Evolutionary conservation across 1,140 invertebrate species (phyloP), one percentile per base, ranked within the genome.

Genomic region (Macrobrachium rosenbergii): DNA sequence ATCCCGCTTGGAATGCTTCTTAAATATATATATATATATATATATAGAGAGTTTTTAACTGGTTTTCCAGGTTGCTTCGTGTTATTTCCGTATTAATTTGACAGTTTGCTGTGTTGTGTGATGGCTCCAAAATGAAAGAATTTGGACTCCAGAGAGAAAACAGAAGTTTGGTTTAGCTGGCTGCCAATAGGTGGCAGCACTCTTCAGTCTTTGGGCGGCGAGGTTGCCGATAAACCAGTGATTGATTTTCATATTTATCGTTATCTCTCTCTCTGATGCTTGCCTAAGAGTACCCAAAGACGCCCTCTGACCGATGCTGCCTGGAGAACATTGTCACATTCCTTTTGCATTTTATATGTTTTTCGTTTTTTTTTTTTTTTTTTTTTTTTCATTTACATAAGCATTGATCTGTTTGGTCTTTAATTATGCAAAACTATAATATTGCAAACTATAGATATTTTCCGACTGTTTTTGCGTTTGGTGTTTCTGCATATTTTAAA

Each of bases 171-270:
- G 83, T 78, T 78, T 28, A n/a, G 28, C 17, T n/a, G 82, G 82
- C 82, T 73, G 60, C 73, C 82, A 75, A 23, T 5, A 84, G 82
- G 45, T 84, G 82, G 82, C 82, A 84, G 82, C 82, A 84, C 82
- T 64, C 73, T 14, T 37, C 75, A 78, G 82, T 75, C 63, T 64
- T 62, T 64, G 52, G 52, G 52, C 64, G 82, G 73, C 73, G 82
- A 75, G 82, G 59, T 77, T 86, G 83, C 77, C 83, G 83, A 86
- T 86, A 77, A 80, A 23, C 76, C 77, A 72, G 83, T 86, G 83
- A 86, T 86, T 86, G 83, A 86, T 86, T 86, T 86, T 86, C 83
- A 86, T 86, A 86, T 86, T 80, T 86, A 86, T 86, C 83, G 77
- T 86, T 86, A 86, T 86, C 83, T 86, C 83, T 86, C 52, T 84